Base-by-base conservation (phyloP, 2,888 invertebrate genomes). In the Cephus rjabovi region DNA sequence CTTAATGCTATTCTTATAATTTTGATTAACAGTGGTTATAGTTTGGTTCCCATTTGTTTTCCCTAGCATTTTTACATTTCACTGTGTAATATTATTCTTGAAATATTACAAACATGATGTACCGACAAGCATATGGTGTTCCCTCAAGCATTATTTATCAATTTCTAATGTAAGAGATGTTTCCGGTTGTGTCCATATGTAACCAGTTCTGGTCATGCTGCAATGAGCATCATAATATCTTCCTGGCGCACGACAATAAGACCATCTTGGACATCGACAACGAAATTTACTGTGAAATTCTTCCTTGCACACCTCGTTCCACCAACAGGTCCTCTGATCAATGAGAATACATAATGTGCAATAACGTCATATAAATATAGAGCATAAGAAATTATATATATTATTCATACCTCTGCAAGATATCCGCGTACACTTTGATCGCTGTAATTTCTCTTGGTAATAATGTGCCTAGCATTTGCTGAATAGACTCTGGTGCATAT, bases 301-400 rank as follows among this genome's bases (percentile, higher is more conserved):
- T 90, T 97, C 97, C 90, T 98, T 97, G 93, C 97, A 98, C 31
- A 97, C 95, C 93, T 98, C 97, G 91, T 97, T 97, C 96, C 97
- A 97, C 97, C 97, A 97, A 91, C 97, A 97, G 76, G 96, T 97
- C 90, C 97, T 94, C 97, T 97, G 91, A 75, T 93, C 92, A 81
- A 23, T 56, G 1, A 56, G 23, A 56, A 56, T 12, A 71, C 30
- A 15, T 9, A 71, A 30, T 3, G 30, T 33, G 11, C 71, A 33
- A 23, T 71, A 3, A 12, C 6, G 33, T 71, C 0, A 15, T 71
- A 15, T n/a, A 9, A 23, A 34, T 71, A 30, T 34, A 71, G 23
- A 34, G 30, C 11, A 33, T 71, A 12, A 11, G 11, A 30, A 71
- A 71, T 33, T 33, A 71, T 56, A 56, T 23, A 15, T 6, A 9